Evolutionary conservation across 2,888 invertebrate genomes (phyloP).

Genomic region (Lithophane socia): DNA sequence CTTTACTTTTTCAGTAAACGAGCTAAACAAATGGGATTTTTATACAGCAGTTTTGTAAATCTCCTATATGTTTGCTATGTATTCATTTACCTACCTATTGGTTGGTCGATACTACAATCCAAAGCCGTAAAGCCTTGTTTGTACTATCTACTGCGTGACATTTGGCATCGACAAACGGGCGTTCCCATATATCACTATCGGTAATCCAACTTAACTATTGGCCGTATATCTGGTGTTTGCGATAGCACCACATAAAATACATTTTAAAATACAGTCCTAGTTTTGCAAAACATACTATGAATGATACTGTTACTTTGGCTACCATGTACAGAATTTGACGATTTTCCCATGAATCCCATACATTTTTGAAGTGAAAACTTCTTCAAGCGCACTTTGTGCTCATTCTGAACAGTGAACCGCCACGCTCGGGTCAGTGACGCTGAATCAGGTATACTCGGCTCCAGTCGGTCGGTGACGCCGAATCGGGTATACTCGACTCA

Average conservation of each 20-base stretch:
- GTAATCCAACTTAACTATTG: conserved; percentile 48
- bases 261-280: conserved; percentile 24
- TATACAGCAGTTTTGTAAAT: neutral
- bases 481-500: neutral
- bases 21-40: neutral
- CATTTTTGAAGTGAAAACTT: neutral
- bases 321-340: neutral
- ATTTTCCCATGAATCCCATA: neutral
- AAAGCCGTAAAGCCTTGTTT: conserved; percentile 43
- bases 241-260: conserved; percentile 7
- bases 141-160: conserved; percentile 39
- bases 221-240: conserved; percentile 18
- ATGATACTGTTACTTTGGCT: neutral
- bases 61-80: neutral
- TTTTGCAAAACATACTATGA: conserved; percentile 1
- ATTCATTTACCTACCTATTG: conserved; percentile 18
- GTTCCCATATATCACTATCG: conserved; percentile 37
- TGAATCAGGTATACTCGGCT: neutral
- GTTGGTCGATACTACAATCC: conserved; percentile 13
- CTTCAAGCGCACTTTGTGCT: neutral
- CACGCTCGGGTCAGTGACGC: neutral
- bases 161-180: conserved; percentile 48
- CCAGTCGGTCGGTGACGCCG: neutral
- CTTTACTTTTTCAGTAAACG: neutral
- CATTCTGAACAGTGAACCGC: neutral